phyloP scores from a whole-genome alignment of 2,888 invertebrate species.

The Lasioglossum pauxillum region DNA sequence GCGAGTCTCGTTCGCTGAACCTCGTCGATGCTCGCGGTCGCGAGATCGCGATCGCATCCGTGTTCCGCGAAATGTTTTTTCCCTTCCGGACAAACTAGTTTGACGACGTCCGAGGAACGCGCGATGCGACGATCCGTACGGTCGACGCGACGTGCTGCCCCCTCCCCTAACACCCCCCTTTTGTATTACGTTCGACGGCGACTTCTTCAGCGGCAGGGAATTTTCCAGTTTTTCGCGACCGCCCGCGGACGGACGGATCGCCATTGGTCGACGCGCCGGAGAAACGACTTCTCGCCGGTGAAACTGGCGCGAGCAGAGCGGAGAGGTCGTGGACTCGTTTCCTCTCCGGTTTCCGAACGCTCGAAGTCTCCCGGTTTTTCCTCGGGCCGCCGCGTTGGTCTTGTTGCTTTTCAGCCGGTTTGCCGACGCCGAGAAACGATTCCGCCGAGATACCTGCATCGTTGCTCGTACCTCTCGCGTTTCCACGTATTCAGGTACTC shows the following conservation, averaged over 20 bases:
- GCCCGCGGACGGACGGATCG: neutral
- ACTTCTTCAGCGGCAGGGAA: neutral
- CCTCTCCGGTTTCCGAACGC: neutral
- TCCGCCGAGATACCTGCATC: slow-evolving; percentile 62
- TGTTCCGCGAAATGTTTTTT: slow-evolving; percentile 49
- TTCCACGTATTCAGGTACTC: slow-evolving; percentile 53
- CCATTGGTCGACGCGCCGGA: neutral
- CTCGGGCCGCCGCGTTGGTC: slow-evolving; percentile 26
- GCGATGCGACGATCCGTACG: neutral
- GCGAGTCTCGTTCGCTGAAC: neutral
- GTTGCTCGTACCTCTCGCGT: slow-evolving; percentile 56
- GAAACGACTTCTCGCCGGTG: neutral
- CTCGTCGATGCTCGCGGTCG: neutral
- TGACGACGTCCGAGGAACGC: slow-evolving; percentile 19
- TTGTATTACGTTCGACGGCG: neutral
- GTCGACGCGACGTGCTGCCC: slow-evolving; percentile 9
- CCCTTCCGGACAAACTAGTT: slow-evolving; percentile 57
- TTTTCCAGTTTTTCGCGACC: slow-evolving; percentile 5
- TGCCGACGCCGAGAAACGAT: slow-evolving; percentile 56
- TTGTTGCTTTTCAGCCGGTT: slow-evolving; percentile 59
- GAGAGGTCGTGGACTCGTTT: slow-evolving; percentile 5
- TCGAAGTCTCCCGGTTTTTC: slow-evolving; percentile 17
- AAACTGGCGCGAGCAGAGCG: neutral
- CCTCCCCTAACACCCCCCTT: neutral
- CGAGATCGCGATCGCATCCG: slow-evolving; percentile 2